Evolutionary conservation across 2,113 vertebrate genomes (phyloP), one percentile per base, ranked within the genome.

Genomic region (Neotoma lepida): DNA sequence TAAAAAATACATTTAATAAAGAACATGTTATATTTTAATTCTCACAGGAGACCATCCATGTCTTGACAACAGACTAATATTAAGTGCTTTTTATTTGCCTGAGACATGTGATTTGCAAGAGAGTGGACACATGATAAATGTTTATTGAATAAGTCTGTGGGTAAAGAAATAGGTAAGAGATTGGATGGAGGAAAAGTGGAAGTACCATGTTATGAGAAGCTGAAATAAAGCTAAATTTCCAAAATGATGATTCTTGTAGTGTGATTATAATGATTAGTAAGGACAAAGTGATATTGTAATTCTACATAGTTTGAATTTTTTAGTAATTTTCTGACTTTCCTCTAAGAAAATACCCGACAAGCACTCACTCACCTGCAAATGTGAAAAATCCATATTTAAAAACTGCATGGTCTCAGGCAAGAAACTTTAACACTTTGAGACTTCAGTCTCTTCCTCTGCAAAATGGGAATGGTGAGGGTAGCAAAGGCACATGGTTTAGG

Each of bases 191-290:
- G 9, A 88, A 94, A 92, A 73, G 14, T 76, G 1, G 7, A 93
- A 86, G 71, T 74, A 41, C 3, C 28, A 66, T 2, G 26, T 86
- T 93, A n/a, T 14, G 4, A 86, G n/a, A 93, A 4, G 18, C n/a
- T 70, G 44, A 90, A 89, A 90, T 76, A 44, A 4, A 56, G 56
- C 71, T 66, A 51, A 63, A 61, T 84, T 96, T 89, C 95, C 70
- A 82, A 95, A 94, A 39, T 41, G 24, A 74, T 68, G 28, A 63
- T 61, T 78, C 56, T 84, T 84, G 0, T 61, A 46, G 26, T 30
- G 17, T 86, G 22, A 64, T 12, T 82, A 1, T 46, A 70, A 88
- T 85, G 41, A 80, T 84, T 88, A 77, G 63, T 28, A 74, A 41
- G 93, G 64, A 14, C 56, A 91, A 93, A 88, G 3, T 51, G 18